Evolutionary conservation across 2,113 vertebrate species (phyloP).

Genomic region (Synchiropus splendidus): DNA sequence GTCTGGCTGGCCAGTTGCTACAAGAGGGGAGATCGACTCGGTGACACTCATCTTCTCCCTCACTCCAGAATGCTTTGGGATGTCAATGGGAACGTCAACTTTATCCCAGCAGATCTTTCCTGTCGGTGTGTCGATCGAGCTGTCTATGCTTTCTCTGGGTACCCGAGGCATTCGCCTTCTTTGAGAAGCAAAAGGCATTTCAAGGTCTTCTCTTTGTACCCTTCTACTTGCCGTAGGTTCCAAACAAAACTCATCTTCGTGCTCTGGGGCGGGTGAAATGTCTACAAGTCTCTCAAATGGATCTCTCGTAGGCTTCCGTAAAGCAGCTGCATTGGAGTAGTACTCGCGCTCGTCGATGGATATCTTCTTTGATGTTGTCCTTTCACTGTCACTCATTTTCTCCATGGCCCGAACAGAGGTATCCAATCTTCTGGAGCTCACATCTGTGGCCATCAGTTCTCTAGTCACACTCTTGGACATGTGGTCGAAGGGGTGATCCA

Average conservation of each 20-base stretch:
- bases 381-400: slow-evolving; percentile 20
- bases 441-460: slow-evolving; percentile 45
- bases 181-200: slow-evolving; percentile 28
- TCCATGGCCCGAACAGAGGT: slow-evolving; percentile 30
- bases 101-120: slow-evolving; percentile 40
- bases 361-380: slow-evolving; percentile 33
- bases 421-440: slow-evolving; percentile 31
- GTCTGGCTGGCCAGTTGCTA: slow-evolving; percentile 48
- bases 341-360: slow-evolving; percentile 53
- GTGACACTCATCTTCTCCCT: slow-evolving; percentile 32
- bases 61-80: slow-evolving; percentile 18
- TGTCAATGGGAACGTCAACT: slow-evolving; percentile 36
- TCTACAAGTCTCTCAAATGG: slow-evolving; percentile 26
- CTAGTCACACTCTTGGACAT: slow-evolving; percentile 25
- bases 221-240: slow-evolving; percentile 25
- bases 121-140: slow-evolving; percentile 23
- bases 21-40: slow-evolving; percentile 23
- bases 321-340: slow-evolving; percentile 24
- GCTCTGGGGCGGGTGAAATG: slow-evolving; percentile 18
- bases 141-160: slow-evolving; percentile 25
- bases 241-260: slow-evolving; percentile 24
- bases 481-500: slow-evolving; percentile 28
- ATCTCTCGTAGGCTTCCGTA: slow-evolving; percentile 36
- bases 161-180: slow-evolving; percentile 32
- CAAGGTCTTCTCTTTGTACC: slow-evolving; percentile 31